Conservation (phyloP, 2,797 vertebrate genomes). For the Strix occidentalis region DNA sequence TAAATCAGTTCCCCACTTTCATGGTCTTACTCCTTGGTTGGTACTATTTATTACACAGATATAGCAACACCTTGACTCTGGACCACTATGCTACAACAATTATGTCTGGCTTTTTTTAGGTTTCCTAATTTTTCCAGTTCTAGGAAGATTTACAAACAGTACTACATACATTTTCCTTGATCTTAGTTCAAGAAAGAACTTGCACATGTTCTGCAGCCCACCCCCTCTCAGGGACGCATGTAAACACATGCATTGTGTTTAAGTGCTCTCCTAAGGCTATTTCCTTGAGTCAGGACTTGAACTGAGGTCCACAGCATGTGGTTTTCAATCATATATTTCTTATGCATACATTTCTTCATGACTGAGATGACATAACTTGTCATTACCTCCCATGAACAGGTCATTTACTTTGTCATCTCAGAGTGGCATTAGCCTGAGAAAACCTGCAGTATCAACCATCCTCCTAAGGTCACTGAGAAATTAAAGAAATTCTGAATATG, state of each 20-base stretch:
- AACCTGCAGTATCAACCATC: neutral
- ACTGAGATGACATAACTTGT: neutral
- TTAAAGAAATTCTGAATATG: neutral
- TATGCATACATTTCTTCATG: neutral
- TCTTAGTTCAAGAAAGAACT: neutral
- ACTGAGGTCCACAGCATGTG: neutral
- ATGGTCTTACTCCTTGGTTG: neutral
- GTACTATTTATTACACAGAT: neutral
- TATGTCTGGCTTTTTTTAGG: neutral
- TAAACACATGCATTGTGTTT: neutral
- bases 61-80: neutral
- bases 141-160: neutral
- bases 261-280: neutral
- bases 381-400: neutral
- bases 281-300: neutral
- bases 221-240: neutral
- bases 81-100: neutral
- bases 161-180: neutral
- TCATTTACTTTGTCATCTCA: neutral
- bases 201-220: neutral
- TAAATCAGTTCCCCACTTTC: neutral
- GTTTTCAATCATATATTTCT: neutral
- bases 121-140: neutral
- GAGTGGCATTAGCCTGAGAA: neutral
- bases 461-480: neutral